Conservation (phyloP, 1,140 invertebrate genomes). For the Hyles euphorbiae region DNA sequence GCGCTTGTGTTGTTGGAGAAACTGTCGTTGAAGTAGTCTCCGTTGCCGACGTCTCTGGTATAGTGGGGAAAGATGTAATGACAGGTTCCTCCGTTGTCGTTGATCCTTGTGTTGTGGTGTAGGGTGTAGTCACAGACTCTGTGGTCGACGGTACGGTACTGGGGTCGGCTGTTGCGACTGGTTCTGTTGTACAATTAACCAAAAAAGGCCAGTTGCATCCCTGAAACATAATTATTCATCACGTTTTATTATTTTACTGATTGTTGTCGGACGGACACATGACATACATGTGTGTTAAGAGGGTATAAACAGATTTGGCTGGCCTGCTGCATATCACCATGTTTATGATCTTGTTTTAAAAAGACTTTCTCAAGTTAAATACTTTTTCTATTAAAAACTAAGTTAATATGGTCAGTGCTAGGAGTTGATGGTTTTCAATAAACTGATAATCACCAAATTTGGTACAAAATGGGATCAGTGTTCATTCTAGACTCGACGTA, state of each 20-base stretch:
- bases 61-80: background rate
- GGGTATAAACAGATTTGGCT: no score
- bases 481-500: no score
- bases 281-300: no score
- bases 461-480: no score
- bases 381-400: no score
- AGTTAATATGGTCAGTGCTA: no score
- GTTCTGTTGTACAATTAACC: constrained; percentile 13
- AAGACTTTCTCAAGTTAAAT: no score
- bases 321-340: no score
- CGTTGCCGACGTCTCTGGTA: background rate
- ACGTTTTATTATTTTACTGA: constrained; percentile 11
- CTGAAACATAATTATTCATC: constrained; percentile 13
- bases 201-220: constrained; percentile 23
- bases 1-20: constrained; percentile 7
- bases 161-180: background rate
- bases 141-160: constrained; percentile 7
- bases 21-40: constrained; percentile 2
- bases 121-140: background rate
- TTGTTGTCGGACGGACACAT: no score
- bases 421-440: no score
- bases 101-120: background rate
- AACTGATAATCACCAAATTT: no score
- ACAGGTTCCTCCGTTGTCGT: background rate
- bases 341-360: no score